Base-by-base conservation (phyloP, 2,888 invertebrate genomes). In the Watsonalla binaria region DNA sequence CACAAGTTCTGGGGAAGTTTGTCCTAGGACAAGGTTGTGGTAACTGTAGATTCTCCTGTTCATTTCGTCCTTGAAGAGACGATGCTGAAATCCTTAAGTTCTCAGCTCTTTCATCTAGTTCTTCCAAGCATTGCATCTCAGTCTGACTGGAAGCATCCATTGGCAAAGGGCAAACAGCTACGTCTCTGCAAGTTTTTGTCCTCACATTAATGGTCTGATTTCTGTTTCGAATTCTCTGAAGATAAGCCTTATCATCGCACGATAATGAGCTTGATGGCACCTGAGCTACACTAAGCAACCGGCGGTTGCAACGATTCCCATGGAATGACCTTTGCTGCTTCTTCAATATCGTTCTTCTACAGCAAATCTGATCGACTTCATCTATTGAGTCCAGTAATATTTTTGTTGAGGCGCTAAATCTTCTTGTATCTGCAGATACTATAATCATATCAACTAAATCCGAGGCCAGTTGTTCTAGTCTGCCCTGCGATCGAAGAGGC, bases 211-310 rank as follows among this genome's bases (percentile, higher is more conserved):
- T 46, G 34, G 7, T 45, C 13, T 57, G 57, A 1, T 61, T 54
- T 56, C 78, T 70, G 24, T 69, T 61, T 60, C 67, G 71, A 5
- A 83, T 76, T 52, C 54, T 70, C 15, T 75, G 60, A 47, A 84
- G 61, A 59, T 76, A 66, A 4, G 63, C 68, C 54, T 54, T 64
- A 1, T 84, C 84, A 55, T 76, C 74, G 9, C 52, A 33, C 45
- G 55, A 76, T 45, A 83, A 61, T 8, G 67, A 60, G 50, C 75
- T 72, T 0, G 68, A 64, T 11, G 73, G 76, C 14, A 49, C 37
- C 11, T 15, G 14, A 5, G 15, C 14, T 15, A 11, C 37, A 6
- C 8, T 9, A 14, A 5, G 15, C 6, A 37, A 2, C 11, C 42
- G 42, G 5, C 42, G 42, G 42, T 11, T 42, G 42, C 11, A 35